These are phyloP conservation scores for Orthosia incerta DNA, from an alignment of 2,888 invertebrate species.

Conservation along the genomic window DNA sequence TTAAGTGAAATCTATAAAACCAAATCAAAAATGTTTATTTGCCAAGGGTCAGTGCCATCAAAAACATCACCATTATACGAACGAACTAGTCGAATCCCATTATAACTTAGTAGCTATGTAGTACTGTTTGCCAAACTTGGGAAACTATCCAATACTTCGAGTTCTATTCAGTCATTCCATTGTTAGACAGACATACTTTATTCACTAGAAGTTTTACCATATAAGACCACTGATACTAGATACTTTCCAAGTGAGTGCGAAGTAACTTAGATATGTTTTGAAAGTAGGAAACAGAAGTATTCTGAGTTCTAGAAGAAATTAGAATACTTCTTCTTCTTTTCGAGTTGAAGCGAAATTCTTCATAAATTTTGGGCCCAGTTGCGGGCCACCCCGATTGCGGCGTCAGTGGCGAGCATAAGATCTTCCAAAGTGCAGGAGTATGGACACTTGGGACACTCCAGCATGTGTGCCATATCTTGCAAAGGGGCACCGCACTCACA, in stretches of 20 bases:
- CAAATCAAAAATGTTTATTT: no score
- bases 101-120: not conserved
- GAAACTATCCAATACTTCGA: slow-evolving; percentile 7
- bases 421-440: no score
- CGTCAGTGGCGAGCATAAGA: no score
- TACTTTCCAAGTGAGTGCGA: not conserved
- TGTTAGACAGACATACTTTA: slow-evolving; percentile 22
- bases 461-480: no score
- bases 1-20: no score
- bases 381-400: no score
- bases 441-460: no score
- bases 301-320: no score
- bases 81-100: not conserved
- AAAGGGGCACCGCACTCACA: no score
- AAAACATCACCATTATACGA: not conserved
- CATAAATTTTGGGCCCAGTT: no score
- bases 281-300: not conserved
- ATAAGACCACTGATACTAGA: not conserved
- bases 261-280: not conserved
- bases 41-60: not conserved
- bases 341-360: no score
- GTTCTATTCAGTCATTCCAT: slow-evolving; percentile 18
- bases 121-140: slow-evolving; percentile 6
- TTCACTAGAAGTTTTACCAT: slow-evolving; percentile 26
- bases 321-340: no score